phyloP scores from a whole-genome alignment of 2,888 invertebrate species.

The Brachyptera putata region DNA sequence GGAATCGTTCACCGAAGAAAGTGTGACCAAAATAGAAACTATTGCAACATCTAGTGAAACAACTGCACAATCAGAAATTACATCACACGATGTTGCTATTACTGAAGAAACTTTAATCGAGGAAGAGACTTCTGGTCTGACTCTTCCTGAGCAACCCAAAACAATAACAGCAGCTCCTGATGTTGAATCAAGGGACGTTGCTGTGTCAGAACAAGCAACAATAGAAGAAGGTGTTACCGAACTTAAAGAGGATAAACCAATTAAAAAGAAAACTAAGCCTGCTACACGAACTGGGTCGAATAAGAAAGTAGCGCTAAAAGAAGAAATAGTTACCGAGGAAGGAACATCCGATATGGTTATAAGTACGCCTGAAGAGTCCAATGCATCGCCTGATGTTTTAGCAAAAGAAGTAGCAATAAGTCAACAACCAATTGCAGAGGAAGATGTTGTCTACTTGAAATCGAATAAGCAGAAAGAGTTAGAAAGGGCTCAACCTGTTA shows the following conservation, averaged over 20 bases:
- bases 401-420: no score
- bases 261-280: slow-evolving; percentile 6
- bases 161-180: slow-evolving; percentile 12
- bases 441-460: slow-evolving; percentile 4
- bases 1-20: slow-evolving; percentile 1
- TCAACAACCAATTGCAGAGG: slow-evolving; percentile 12
- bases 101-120: slow-evolving; percentile 19
- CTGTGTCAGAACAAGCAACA: slow-evolving; percentile 8
- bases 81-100: slow-evolving; percentile 21
- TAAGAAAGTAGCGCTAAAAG: slow-evolving; percentile 4
- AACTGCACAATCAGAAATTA: slow-evolving; percentile 14
- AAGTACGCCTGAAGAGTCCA: not conserved
- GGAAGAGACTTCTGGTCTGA: slow-evolving; percentile 18
- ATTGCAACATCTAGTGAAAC: not conserved
- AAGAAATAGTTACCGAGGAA: not conserved
- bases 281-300: not conserved
- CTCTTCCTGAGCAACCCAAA: not conserved
- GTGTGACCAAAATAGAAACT: not conserved
- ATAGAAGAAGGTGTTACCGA: not conserved
- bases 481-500: no score
- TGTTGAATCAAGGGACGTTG: slow-evolving; percentile 17
- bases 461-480: no score
- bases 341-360: not conserved
- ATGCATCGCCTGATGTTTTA: not conserved
- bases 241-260: not conserved